Percentiles rank a stretch among this genome's conserved stretches.
These are phyloP conservation scores for Onychostoma macrolepis DNA, from an alignment of 2,113 vertebrate species.

Conservation along the genomic window DNA sequence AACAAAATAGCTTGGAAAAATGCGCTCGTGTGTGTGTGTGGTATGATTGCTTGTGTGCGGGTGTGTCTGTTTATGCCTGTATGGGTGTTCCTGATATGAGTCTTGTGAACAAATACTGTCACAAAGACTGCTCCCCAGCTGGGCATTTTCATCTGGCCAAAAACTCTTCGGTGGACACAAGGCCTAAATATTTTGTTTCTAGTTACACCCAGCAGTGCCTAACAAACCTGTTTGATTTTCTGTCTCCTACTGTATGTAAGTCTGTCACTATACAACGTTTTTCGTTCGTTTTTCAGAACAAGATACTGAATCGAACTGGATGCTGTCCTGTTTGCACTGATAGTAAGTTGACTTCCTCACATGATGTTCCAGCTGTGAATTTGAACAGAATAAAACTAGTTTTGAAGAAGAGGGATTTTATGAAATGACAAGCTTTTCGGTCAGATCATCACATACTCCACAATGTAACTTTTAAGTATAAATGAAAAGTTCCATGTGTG, in stretches of 20 bases:
- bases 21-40: too few relatives aligned
- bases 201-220: not conserved
- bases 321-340: slow-evolving; percentile 99
- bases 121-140: not conserved
- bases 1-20: too few relatives aligned
- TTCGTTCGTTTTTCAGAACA: slow-evolving; percentile 82
- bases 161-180: not conserved
- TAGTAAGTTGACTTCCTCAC: slow-evolving; percentile 88
- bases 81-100: not conserved
- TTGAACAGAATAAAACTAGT: not conserved
- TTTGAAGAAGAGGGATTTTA: not conserved
- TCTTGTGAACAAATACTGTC: not conserved
- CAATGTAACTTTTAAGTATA: not conserved
- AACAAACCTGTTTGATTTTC: not conserved
- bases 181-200: not conserved
- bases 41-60: too few relatives aligned
- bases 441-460: not conserved
- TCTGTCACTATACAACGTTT: not conserved
- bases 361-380: slow-evolving; percentile 22
- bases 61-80: not conserved
- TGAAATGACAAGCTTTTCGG: not conserved
- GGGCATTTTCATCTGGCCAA: not conserved
- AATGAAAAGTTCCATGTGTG: not conserved
- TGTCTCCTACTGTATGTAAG: not conserved
- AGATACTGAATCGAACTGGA: slow-evolving; percentile 97